Base-by-base conservation (phyloP, 2,113 vertebrate species). In the Peromyscus leucopus region DNA sequence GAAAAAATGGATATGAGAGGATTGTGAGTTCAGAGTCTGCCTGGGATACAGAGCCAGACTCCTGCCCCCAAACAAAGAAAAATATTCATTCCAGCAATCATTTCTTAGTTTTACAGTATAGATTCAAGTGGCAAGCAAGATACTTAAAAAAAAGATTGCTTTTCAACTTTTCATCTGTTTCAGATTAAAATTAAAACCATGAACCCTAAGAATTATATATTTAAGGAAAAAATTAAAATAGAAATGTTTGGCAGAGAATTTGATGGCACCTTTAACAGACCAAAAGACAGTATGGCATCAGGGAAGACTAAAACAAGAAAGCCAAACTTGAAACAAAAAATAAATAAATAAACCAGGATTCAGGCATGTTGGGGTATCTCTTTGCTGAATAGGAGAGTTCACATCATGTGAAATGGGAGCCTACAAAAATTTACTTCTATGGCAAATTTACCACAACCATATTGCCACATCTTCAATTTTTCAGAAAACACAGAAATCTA, bases 101-200 rank as follows among this genome's bases (percentile, higher is more conserved):
- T 95, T 90, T 98, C 95, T 98, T 97, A 80, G 97, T 98, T 89
- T 93, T 76, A 93, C 78, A 74, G 67, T 51, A 74, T 90, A 93
- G 83, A 97, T 90, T 94, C 86, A 86, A 82, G 93, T 85, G 21
- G 19, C 33, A 95, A 95, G 28, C 31, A 93, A 2, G 0, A 91
- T 67, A 22, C 36, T 42, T 42, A 36, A 71, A 55, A 98, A 75
- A 93, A 97, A 97, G 21, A 31, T 42, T 92, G 36, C 75, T 92
- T 51, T 97, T 97, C 96, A 97, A 39, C 75, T 92, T 51, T 97
- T 97, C 96, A 97, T 97, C 96, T 98, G 89, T 63, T 82, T 97
- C 94, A 85, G 79, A 92, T 94, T 92, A 90, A 94, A 97, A 97
- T 88, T 97, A 51, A 97, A 97, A 55, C n/a, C 24, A 78, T 51